phyloP scores from a whole-genome alignment of 2,797 vertebrate genomes.

The Malacoraja senta region DNA sequence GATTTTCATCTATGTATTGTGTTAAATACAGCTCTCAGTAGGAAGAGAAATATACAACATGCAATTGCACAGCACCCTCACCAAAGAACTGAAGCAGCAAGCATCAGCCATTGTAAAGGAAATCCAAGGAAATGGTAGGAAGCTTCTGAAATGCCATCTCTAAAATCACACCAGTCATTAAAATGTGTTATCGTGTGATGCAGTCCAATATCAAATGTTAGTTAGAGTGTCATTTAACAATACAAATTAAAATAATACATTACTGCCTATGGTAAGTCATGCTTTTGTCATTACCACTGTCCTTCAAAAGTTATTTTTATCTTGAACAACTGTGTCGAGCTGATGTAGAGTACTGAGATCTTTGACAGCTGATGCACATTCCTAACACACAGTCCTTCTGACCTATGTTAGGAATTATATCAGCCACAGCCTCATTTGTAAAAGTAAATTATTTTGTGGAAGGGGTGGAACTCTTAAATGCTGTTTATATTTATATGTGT shows the following conservation, averaged over 20 bases:
- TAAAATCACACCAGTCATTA: constrained; percentile 8
- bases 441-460: constrained; percentile 39
- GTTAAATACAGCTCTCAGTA: not conserved
- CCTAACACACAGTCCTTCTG: constrained; percentile 61
- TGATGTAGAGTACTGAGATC: constrained; percentile 63
- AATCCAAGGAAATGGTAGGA: constrained; percentile 76
- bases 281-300: constrained; percentile 73
- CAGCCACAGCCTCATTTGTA: constrained; percentile 52
- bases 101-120: constrained; percentile 85
- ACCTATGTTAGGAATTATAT: constrained; percentile 62
- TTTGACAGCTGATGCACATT: constrained; percentile 83
- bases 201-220: not conserved
- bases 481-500: constrained; percentile 3
- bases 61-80: constrained; percentile 76
- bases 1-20: not conserved
- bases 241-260: constrained; percentile 66
- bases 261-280: constrained; percentile 69
- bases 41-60: constrained; percentile 48
- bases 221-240: constrained; percentile 54
- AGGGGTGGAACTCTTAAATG: too few species aligned
- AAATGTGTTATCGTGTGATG: not conserved
- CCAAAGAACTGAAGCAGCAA: constrained; percentile 81
- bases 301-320: constrained; percentile 81
- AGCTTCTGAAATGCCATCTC: constrained; percentile 34
- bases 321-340: constrained; percentile 67